Percentiles rank a stretch among this genome's conserved stretches.
Evolutionary conservation across 2,113 vertebrate species (phyloP).

Genomic region (Emberiza fucata): DNA sequence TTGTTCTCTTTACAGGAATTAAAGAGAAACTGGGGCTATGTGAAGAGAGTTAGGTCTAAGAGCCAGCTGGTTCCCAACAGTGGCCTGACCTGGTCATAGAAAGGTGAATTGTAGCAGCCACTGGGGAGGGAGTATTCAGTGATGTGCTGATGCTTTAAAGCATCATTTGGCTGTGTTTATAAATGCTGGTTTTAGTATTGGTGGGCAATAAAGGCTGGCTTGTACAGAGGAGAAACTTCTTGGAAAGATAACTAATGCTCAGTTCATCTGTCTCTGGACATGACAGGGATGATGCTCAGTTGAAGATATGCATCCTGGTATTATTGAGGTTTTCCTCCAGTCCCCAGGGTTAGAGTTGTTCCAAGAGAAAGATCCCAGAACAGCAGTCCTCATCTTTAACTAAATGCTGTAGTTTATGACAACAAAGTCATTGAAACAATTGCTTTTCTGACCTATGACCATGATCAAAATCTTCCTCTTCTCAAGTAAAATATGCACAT

Average conservation of each 20-base stretch:
- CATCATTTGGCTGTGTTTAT: neutral
- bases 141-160: neutral
- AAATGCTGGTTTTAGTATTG: neutral
- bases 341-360: neutral
- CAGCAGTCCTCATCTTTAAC: neutral
- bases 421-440: neutral
- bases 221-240: neutral
- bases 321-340: neutral
- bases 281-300: neutral
- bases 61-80: neutral
- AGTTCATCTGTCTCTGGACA: neutral
- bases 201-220: neutral
- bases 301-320: neutral
- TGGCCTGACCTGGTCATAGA: neutral
- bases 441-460: neutral
- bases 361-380: neutral
- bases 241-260: neutral
- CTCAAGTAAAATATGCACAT: neutral
- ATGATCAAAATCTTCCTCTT: neutral
- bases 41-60: constrained; percentile 4
- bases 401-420: neutral
- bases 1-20: constrained; percentile 42
- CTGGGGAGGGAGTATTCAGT: neutral
- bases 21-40: neutral
- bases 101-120: neutral